Evolutionary conservation across 2,888 invertebrate genomes (phyloP).

Genomic region (Coleophora flavipennella): DNA sequence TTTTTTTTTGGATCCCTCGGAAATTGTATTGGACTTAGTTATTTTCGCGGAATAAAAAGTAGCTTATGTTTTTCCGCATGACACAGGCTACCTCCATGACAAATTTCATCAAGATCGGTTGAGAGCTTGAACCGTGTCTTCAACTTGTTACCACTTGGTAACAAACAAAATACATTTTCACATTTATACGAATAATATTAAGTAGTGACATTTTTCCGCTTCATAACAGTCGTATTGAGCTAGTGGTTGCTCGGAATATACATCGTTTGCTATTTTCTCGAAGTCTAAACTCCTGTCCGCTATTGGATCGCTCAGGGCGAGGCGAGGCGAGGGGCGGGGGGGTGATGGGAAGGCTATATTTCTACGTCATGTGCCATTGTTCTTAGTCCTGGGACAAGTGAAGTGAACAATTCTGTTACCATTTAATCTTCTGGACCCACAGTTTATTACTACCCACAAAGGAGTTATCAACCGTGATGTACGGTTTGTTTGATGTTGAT

Average conservation of each 20-base stretch:
- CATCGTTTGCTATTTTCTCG: slow-evolving; percentile 39
- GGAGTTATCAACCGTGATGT: neutral
- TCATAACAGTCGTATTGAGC: slow-evolving; percentile 13
- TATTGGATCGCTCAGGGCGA: slow-evolving; percentile 21
- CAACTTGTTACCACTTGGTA: too few relatives aligned
- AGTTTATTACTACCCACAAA: neutral
- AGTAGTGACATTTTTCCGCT: neutral
- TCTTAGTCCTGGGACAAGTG: slow-evolving; percentile 18
- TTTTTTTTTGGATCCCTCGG: too few relatives aligned
- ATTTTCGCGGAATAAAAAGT: too few relatives aligned
- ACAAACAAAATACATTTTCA: too few relatives aligned
- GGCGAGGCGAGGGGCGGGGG: slow-evolving; percentile 11
- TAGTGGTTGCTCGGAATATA: slow-evolving; percentile 36
- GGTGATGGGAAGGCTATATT: slow-evolving; percentile 30
- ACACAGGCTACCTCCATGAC: too few relatives aligned
- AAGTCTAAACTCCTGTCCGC: slow-evolving; percentile 43
- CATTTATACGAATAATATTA: too few relatives aligned
- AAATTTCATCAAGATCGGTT: too few relatives aligned
- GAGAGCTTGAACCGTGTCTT: too few relatives aligned
- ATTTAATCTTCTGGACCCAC: neutral
- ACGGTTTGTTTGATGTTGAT: too few relatives aligned
- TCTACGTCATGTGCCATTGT: slow-evolving; percentile 40
- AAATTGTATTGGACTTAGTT: too few relatives aligned
- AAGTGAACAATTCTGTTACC: slow-evolving; percentile 17
- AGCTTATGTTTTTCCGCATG: too few relatives aligned